Conservation (phyloP, 2,113 vertebrate genomes). For the Cathartes aura region DNA sequence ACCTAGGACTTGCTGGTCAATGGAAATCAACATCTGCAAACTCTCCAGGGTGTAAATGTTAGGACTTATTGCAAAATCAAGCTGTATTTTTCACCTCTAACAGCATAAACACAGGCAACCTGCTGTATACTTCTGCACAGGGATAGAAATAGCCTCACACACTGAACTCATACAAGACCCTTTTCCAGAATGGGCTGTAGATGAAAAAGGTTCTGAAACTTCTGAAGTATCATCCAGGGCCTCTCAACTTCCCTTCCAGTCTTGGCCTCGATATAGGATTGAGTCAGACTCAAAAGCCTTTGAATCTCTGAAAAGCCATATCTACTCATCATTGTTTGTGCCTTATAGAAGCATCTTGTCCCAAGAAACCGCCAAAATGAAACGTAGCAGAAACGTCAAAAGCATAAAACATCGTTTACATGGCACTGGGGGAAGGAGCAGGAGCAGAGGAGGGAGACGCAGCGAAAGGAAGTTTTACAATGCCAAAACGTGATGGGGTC, state of each 20-base stretch:
- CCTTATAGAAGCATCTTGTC: background rate
- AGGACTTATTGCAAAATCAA: background rate
- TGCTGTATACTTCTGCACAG: background rate
- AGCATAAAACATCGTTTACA: background rate
- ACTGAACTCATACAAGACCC: background rate
- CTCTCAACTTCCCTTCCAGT: background rate
- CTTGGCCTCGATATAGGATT: background rate
- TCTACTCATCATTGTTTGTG: background rate
- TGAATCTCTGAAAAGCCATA: background rate
- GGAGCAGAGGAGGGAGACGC: fast-evolving
- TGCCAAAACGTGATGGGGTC: background rate
- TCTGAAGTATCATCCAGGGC: background rate
- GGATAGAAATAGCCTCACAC: background rate
- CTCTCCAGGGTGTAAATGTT: background rate
- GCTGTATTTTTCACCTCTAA: background rate
- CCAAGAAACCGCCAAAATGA: background rate
- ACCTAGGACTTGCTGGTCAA: background rate
- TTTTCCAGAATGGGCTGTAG: background rate
- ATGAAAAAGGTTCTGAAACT: background rate
- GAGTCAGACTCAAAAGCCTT: background rate
- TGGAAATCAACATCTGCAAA: background rate
- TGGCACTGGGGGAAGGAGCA: background rate
- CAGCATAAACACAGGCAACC: background rate
- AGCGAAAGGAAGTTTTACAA: background rate
- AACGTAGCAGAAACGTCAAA: background rate